Base-by-base conservation (phyloP, 2,113 vertebrate genomes). In the Suricata suricatta region DNA sequence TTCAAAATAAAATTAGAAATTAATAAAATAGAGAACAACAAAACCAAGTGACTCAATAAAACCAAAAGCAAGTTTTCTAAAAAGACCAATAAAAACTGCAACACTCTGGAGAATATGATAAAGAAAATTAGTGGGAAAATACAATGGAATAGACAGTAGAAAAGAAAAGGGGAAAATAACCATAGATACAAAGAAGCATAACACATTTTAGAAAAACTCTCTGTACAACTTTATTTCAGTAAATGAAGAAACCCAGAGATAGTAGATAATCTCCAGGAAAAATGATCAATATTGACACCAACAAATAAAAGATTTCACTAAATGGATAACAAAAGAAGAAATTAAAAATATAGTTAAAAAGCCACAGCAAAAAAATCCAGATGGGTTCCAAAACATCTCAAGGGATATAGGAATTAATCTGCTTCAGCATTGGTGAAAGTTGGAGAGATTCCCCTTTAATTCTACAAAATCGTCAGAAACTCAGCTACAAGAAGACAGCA, bases 21-120 rank as follows among this genome's bases (percentile, higher is more conserved):
- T 60, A 91, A 69, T 82, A 68, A 91, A 77, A 52, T n/a, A 90
- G 31, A 88, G 21, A 82, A 72, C 57, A 96, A 88, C 7, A 90
- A 44, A 90, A 74, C 19, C 27, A 86, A 57, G 29, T 54, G 17
- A 90, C 7, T 68, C 41, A 25, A 79, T 83, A 90, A 90, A 86
- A 54, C 19, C 14, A 76, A 92, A 77, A 90, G 2, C 1, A 91
- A 57, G 17, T 60, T 27, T 21, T 76, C 44, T 47, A 29, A 63
- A 91, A 66, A 89, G 7, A 60, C 14, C 71, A 41, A 60, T 41
- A 69, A 68, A 85, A 92, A 54, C 38, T 57, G 27, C 4, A 52
- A 35, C 5, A 64, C 5, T 84, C 71, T 90, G 4, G 27, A 12
- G 68, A 76, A 16, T 38, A n/a, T 63, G 31, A 60, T 80, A n/a